Evolutionary conservation across 2,888 invertebrate genomes (phyloP).

Genomic region (Ametastegia equiseti): DNA sequence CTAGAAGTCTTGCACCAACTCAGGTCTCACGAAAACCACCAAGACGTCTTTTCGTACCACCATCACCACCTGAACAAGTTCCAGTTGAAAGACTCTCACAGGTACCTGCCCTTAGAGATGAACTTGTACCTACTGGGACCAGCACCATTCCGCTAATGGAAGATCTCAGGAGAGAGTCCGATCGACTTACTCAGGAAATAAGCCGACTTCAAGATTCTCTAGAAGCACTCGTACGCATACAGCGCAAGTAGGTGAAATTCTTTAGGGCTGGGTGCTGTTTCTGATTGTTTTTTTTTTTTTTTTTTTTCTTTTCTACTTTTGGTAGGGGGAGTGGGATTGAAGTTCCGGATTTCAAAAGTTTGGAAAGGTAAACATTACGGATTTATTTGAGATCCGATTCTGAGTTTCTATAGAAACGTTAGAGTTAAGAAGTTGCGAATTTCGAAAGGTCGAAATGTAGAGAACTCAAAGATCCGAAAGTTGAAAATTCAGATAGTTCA

Average conservation of each 20-base stretch:
- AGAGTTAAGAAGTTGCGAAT: background rate
- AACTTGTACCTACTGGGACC: conserved; percentile 87
- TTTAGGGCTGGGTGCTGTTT: background rate
- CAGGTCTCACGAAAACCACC: conserved; percentile 73
- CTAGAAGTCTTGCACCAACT: conserved; percentile 79
- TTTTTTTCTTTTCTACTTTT: background rate
- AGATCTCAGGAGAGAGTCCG: conserved; percentile 87
- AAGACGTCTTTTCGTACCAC: conserved; percentile 83
- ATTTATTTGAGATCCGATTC: background rate
- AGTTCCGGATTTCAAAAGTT: background rate
- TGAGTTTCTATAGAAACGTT: background rate
- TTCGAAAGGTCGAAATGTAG: background rate
- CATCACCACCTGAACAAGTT: conserved; percentile 79
- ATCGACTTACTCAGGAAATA: conserved; percentile 80
- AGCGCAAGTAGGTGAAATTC: conserved; percentile 79
- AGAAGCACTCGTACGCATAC: conserved; percentile 89
- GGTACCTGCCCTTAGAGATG: conserved; percentile 87
- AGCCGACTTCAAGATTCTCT: conserved; percentile 91
- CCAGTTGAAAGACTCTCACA: conserved; percentile 67
- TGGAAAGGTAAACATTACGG: background rate
- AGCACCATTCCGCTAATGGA: conserved; percentile 88
- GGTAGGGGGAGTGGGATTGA: background rate
- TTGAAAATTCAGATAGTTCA: too few species aligned
- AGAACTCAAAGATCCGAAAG: background rate
- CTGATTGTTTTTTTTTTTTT: background rate